Conservation (phyloP, 2,888 invertebrate species). For the Myopa testacea region DNA sequence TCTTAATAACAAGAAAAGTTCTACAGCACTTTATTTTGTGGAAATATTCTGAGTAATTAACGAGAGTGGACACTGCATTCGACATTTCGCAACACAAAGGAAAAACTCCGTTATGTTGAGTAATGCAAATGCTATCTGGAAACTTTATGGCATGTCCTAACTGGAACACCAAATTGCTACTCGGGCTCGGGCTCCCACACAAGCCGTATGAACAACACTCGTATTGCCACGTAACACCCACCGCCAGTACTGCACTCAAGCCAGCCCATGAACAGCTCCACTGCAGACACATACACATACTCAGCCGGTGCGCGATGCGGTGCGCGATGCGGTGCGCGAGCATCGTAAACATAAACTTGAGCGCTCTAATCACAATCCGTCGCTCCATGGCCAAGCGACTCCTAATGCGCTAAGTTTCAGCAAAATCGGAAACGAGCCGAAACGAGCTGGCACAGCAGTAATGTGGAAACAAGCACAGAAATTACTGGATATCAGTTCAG, state of each 20-base stretch:
- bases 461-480: conserved; percentile 14
- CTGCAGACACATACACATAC: background rate
- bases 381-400: background rate
- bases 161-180: background rate
- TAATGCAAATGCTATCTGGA: background rate
- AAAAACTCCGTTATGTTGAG: too few relatives aligned
- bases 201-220: conserved; percentile 8
- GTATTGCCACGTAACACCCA: background rate
- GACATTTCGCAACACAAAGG: too few relatives aligned
- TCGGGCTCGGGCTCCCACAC: conserved; percentile 20
- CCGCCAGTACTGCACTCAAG: background rate
- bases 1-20: too few relatives aligned
- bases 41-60: too few relatives aligned
- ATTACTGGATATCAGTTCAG: conserved; percentile 26
- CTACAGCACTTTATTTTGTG: too few relatives aligned
- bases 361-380: background rate
- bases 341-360: background rate
- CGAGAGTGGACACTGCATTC: too few relatives aligned
- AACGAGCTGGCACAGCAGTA: background rate
- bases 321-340: background rate
- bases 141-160: background rate
- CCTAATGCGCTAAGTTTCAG: background rate
- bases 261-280: background rate
- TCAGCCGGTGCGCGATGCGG: background rate
- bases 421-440: background rate